Conservation (phyloP, 2,113 vertebrate species). For the Nasalis larvatus region DNA sequence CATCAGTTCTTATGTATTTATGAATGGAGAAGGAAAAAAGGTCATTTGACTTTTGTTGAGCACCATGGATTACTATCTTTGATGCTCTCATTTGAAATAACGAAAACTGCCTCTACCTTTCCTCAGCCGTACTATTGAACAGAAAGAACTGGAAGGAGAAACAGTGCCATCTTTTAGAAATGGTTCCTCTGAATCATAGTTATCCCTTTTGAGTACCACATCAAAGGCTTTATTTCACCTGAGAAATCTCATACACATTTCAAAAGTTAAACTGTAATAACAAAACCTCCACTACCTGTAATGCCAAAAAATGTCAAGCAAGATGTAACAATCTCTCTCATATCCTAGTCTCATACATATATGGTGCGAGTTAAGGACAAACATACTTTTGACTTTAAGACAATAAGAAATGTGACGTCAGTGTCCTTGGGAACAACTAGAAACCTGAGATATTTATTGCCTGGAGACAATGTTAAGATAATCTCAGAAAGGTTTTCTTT, state of each 20-base stretch:
- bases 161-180: background rate
- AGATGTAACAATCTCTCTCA: background rate
- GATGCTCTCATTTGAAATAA: background rate
- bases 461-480: constrained; percentile 20
- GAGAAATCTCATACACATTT: background rate
- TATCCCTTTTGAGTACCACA: background rate
- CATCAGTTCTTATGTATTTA: background rate
- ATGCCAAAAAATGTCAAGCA: background rate
- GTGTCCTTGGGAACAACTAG: background rate
- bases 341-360: background rate
- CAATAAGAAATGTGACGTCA: background rate
- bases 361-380: background rate
- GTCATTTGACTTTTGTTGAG: background rate
- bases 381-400: background rate
- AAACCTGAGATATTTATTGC: constrained; percentile 54
- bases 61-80: background rate
- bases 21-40: background rate
- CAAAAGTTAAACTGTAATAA: background rate
- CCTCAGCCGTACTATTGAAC: background rate
- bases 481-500: constrained; percentile 51
- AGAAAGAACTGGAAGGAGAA: background rate
- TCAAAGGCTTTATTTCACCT: background rate
- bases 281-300: background rate
- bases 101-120: background rate
- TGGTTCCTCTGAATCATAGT: background rate